phyloP scores from a whole-genome alignment of 92 coral and sea anemone genomes.

The Parazoanthus atlanticus region DNA sequence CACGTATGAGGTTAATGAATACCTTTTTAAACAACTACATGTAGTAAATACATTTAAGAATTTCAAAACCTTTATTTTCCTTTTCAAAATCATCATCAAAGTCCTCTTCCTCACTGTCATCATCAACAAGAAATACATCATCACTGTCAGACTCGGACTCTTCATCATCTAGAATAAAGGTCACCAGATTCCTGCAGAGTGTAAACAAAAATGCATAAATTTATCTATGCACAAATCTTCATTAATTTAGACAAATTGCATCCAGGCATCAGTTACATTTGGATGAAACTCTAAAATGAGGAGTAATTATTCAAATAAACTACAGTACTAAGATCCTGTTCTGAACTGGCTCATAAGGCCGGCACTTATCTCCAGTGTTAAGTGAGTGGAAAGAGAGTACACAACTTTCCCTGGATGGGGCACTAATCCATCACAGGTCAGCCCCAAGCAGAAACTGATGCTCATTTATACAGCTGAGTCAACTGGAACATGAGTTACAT shows the following conservation, averaged over 20 bases:
- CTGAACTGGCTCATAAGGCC: too few relatives aligned
- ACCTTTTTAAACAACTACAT: not conserved
- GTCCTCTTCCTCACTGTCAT: constrained; percentile 63
- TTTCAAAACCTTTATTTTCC: constrained; percentile 20
- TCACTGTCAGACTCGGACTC: not conserved
- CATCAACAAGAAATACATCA: constrained; percentile 63
- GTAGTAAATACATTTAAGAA: not conserved
- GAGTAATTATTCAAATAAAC: too few relatives aligned
- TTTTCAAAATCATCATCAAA: constrained; percentile 53
- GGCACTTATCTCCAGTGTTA: too few relatives aligned
- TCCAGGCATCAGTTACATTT: not conserved
- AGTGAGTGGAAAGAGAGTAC: too few relatives aligned
- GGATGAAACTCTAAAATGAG: too few relatives aligned
- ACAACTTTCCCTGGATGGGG: too few relatives aligned
- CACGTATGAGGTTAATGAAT: not conserved
- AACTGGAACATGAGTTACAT: too few relatives aligned
- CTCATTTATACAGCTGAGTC: too few relatives aligned
- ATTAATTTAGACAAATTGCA: not conserved
- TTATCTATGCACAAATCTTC: not conserved
- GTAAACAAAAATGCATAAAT: not conserved
- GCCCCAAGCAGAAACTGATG: too few relatives aligned
- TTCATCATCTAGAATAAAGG: not conserved
- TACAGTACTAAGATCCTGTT: too few relatives aligned
- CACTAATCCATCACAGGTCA: too few relatives aligned
- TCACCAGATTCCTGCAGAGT: not conserved